phyloP scores from a whole-genome alignment of 2,888 invertebrate genomes.

The Trachelus tabidus region DNA sequence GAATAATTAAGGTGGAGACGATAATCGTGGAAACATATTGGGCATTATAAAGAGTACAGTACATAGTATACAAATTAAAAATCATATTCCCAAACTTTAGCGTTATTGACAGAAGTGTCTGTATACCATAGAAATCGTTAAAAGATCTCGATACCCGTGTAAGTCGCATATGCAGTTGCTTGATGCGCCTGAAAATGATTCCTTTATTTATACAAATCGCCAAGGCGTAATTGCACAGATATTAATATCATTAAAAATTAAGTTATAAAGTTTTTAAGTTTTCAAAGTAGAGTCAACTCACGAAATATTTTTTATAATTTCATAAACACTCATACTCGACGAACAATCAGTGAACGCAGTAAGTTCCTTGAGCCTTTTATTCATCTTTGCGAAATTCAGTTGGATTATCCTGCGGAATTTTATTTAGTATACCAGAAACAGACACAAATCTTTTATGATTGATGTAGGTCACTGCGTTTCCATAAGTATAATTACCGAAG shows the following conservation, averaged over 20 bases:
- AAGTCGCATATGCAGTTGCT: background rate
- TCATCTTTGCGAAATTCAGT: background rate
- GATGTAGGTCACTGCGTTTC: background rate
- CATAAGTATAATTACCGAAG: background rate
- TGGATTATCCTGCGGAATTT: background rate
- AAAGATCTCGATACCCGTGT: background rate
- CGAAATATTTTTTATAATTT: background rate
- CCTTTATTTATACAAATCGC: background rate
- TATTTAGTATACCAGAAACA: background rate
- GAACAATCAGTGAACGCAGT: background rate
- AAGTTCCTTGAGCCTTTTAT: background rate
- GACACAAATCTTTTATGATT: background rate
- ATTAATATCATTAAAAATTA: no score
- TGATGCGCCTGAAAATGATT: background rate
- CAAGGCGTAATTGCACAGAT: background rate
- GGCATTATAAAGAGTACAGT: background rate
- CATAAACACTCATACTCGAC: background rate
- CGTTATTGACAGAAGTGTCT: background rate
- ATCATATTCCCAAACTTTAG: background rate
- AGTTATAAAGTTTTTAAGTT: no score
- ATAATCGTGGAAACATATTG: background rate
- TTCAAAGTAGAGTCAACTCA: background rate
- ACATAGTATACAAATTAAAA: accelerated
- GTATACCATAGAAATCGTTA: background rate
- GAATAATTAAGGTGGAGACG: accelerated